Percentiles rank a stretch among this genome's conserved stretches.
Conservation (phyloP, 2,797 vertebrate species). For the Thunnus albacares region DNA sequence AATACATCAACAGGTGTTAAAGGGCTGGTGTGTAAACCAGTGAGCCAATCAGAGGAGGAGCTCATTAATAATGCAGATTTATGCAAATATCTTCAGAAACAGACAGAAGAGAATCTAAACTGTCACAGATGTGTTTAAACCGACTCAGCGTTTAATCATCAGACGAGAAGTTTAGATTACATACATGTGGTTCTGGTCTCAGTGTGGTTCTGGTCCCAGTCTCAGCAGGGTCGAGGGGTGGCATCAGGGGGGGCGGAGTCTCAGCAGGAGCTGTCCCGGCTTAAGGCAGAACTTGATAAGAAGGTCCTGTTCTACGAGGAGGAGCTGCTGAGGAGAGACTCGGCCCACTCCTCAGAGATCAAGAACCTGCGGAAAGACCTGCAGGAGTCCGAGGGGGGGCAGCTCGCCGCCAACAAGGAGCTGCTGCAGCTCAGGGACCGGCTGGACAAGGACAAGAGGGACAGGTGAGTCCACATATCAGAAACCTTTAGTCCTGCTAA, state of each 20-base stretch:
- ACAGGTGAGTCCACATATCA: slow-evolving; percentile 84
- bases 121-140: too few relatives aligned
- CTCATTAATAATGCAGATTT: too few relatives aligned
- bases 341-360: slow-evolving; percentile 91
- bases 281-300: slow-evolving; percentile 95
- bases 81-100: too few relatives aligned
- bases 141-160: too few relatives aligned
- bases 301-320: slow-evolving; percentile 95
- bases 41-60: too few relatives aligned
- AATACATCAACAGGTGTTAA: too few relatives aligned
- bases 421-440: slow-evolving; percentile 92
- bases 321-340: slow-evolving; percentile 92
- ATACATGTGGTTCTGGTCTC: too few relatives aligned
- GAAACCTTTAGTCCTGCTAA: too few relatives aligned
- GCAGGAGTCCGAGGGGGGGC: slow-evolving; percentile 92
- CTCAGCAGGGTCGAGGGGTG: slow-evolving; percentile 91
- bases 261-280: slow-evolving; percentile 93
- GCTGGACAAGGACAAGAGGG: slow-evolving; percentile 91
- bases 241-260: slow-evolving; percentile 84
- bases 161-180: too few relatives aligned
- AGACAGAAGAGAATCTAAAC: too few relatives aligned
- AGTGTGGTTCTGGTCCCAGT: slow-evolving; percentile 68
- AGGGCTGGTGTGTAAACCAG: too few relatives aligned
- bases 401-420: slow-evolving; percentile 92
- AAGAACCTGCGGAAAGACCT: slow-evolving; percentile 94